These are phyloP conservation scores for Drosophila fuyamai DNA, from an alignment of 1,140 invertebrate genomes.

Conservation along the genomic window DNA sequence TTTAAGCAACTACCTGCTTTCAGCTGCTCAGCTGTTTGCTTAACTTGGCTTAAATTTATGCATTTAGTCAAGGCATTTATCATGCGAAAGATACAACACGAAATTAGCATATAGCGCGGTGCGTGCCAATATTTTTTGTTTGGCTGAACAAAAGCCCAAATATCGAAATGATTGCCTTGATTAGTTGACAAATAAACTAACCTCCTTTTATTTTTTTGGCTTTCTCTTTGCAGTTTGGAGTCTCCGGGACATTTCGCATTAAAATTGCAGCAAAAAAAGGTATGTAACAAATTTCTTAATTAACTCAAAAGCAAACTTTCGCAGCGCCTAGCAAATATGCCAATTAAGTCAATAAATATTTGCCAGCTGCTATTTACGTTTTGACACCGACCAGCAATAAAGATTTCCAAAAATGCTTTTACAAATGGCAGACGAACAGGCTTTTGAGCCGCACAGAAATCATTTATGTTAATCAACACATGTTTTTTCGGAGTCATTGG, in stretches of 20 bases:
- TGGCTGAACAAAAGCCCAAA: slow-evolving; percentile 30
- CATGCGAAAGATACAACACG: slow-evolving; percentile 47
- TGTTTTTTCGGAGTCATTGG: slow-evolving; percentile 78
- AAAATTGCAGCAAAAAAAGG: slow-evolving; percentile 76
- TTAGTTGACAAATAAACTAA: slow-evolving; percentile 61
- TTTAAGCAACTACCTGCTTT: slow-evolving; percentile 40
- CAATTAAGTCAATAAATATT: slow-evolving; percentile 79
- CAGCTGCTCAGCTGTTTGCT: slow-evolving; percentile 32
- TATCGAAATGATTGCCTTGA: slow-evolving; percentile 31
- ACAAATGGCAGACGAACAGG: slow-evolving; percentile 56
- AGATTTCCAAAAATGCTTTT: slow-evolving; percentile 63
- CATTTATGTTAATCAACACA: slow-evolving; percentile 82
- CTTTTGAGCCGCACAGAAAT: slow-evolving; percentile 60
- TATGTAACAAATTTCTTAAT: slow-evolving; percentile 57
- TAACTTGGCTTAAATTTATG: slow-evolving; percentile 52
- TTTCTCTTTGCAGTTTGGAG: slow-evolving; percentile 65
- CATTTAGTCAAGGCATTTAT: slow-evolving; percentile 56
- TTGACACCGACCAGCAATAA: slow-evolving; percentile 65
- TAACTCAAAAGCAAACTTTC: slow-evolving; percentile 29
- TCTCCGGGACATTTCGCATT: slow-evolving; percentile 51
- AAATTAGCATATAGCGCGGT: slow-evolving; percentile 50
- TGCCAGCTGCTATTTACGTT: slow-evolving; percentile 64
- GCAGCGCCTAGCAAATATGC: slow-evolving; percentile 56
- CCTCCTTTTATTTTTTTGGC: slow-evolving; percentile 22
- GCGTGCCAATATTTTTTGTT: slow-evolving; percentile 55